Conservation (phyloP, 2,888 invertebrate genomes). For the Dasypogon diadema region DNA sequence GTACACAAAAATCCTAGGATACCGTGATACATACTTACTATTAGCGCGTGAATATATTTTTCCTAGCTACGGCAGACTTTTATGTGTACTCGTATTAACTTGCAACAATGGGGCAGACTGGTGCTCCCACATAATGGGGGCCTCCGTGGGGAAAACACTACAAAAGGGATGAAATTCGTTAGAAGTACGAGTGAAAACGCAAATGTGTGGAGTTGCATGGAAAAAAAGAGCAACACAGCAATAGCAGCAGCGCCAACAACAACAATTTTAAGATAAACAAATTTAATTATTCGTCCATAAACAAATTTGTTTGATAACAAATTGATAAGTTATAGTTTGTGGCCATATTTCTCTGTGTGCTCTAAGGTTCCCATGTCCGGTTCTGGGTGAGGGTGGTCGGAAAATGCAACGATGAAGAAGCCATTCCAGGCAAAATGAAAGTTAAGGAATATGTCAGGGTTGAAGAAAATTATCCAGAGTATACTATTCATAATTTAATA, state of each 20-base stretch:
- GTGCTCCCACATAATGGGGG: neutral
- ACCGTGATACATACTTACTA: slow-evolving; percentile 3
- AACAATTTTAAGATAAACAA: slow-evolving; percentile 56
- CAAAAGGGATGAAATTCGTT: slow-evolving; percentile 7
- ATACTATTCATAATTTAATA: slow-evolving; percentile 35
- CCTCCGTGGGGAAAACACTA: neutral
- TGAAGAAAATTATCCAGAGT: neutral
- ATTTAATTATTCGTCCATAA: slow-evolving; percentile 56
- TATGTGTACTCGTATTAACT: slow-evolving; percentile 21
- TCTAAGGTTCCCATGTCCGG: neutral
- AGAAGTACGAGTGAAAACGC: slow-evolving; percentile 34
- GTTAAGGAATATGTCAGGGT: slow-evolving; percentile 13
- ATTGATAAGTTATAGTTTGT: slow-evolving; percentile 53
- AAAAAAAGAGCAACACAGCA: neutral
- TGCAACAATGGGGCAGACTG: slow-evolving; percentile 15
- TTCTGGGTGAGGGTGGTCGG: neutral
- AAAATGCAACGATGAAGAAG: neutral
- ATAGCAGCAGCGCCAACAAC: neutral
- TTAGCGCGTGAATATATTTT: slow-evolving; percentile 37
- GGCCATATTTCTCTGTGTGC: slow-evolving; percentile 46
- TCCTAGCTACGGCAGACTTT: slow-evolving; percentile 18
- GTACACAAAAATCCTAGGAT: slow-evolving; percentile 33
- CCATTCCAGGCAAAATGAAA: neutral
- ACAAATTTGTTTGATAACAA: slow-evolving; percentile 57
- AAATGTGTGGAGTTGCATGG: neutral